phyloP scores from a whole-genome alignment of 2,113 vertebrate genomes.

The Silurus asotus region DNA sequence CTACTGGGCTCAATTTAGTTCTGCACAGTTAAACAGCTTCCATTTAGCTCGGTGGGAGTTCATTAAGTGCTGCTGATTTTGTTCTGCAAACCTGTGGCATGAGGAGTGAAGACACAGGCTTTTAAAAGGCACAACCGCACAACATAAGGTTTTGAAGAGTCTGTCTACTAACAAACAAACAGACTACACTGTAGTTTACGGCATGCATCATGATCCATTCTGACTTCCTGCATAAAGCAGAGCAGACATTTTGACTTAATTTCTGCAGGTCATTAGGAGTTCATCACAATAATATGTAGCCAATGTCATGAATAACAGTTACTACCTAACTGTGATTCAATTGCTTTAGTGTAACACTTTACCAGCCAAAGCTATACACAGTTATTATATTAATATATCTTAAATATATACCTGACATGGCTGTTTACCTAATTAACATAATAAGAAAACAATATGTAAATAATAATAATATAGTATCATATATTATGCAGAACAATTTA shows the following conservation, averaged over 20 bases:
- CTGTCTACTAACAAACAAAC: not conserved
- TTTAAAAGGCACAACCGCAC: not conserved
- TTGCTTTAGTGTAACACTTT: not conserved
- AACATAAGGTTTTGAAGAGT: not conserved
- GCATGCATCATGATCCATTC: not conserved
- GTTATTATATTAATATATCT: not conserved
- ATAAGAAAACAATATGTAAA: not conserved
- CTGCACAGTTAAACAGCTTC: conserved; percentile 23
- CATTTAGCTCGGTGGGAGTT: conserved; percentile 25
- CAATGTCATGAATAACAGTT: not conserved
- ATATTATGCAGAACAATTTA: not conserved
- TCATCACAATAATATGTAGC: not conserved
- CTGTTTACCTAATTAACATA: not conserved
- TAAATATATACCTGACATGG: not conserved
- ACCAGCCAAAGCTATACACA: not conserved
- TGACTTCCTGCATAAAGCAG: not conserved
- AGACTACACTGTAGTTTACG: not conserved
- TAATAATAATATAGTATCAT: not conserved
- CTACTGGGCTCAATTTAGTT: conserved; percentile 32
- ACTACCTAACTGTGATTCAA: not conserved
- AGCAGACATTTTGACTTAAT: not conserved
- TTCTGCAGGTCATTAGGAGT: not conserved
- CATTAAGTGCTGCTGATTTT: conserved; percentile 21
- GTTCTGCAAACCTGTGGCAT: conserved; percentile 18
- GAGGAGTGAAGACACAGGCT: not conserved